Evolutionary conservation across 1,140 invertebrate genomes (phyloP), one percentile per base, ranked within the genome.

Genomic region (Dryas iulia): DNA sequence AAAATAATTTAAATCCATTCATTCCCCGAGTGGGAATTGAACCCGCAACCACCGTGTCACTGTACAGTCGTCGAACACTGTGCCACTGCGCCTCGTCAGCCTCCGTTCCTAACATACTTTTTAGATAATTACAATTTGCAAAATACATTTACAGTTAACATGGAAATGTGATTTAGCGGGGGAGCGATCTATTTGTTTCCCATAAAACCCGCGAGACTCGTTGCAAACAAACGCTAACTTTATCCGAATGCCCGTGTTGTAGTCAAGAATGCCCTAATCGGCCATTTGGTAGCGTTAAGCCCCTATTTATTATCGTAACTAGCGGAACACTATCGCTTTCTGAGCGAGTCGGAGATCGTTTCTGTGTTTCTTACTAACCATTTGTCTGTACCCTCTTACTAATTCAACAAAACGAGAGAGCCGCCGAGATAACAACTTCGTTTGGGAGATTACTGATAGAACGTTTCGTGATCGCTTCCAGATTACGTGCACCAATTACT

Each of bases 241-340:
- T 87, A 89, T 86, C 83, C 79, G 77, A 86, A 86, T 78, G 80
- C 79, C 79, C 77, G 74, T 81, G 78, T 85, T 86, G 82, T 87
- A 88, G 81, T 87, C 84, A 87, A 88, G 86, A 87, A 86, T 84
- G 76, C 87, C 86, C 87, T 87, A 87, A 89, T 87, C 84, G 85
- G 73, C 87, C 84, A 87, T 87, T 89, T 84, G 85, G 78, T 70
- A 83, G 79, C 82, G 80, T 83, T 89, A 87, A 87, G 81, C 80
- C 77, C 76, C 83, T 86, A 89, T 89, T 87, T 87, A 87, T 87
- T 89, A 89, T 86, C 74, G 84, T 83, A 87, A 87, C 85, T 87
- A 83, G 82, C 78, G 76, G 77, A 76, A 70, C 73, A 86, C 85
- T 89, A 89, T 83, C 84, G 83, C 72, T 85, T 85, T 84, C 76